Percentiles rank a stretch among this genome's conserved stretches.
These are phyloP conservation scores for Sebastes taczanowskii DNA, from an alignment of 2,797 vertebrate species.

Conservation along the genomic window DNA sequence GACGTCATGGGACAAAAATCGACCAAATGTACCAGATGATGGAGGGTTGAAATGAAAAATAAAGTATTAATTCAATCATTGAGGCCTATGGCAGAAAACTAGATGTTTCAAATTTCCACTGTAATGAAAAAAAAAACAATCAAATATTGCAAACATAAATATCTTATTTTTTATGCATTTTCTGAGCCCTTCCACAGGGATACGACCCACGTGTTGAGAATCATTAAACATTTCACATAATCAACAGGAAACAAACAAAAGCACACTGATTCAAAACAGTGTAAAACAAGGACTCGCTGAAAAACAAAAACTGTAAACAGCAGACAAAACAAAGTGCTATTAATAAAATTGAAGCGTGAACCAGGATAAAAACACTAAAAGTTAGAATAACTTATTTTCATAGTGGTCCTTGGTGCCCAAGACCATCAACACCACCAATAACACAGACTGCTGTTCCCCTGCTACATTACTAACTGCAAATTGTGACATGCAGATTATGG, in stretches of 20 bases:
- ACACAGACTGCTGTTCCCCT: background rate
- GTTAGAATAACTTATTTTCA: background rate
- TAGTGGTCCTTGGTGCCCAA: too few species aligned
- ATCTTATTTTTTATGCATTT: background rate
- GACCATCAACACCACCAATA: background rate
- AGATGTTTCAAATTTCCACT: background rate
- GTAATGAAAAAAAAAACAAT: background rate
- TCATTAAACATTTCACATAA: background rate
- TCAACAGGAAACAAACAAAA: background rate
- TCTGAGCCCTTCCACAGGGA: background rate
- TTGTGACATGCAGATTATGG: background rate
- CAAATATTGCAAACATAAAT: background rate
- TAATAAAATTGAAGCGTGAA: background rate
- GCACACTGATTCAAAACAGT: background rate
- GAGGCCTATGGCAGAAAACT: background rate
- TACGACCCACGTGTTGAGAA: background rate
- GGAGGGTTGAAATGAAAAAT: background rate
- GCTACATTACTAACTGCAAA: background rate
- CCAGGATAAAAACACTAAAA: background rate
- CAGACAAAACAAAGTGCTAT: background rate
- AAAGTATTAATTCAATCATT: background rate
- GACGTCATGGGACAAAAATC: background rate
- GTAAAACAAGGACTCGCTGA: background rate
- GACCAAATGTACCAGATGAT: background rate
- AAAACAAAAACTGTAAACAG: background rate